Conservation (phyloP, 2,113 vertebrate species). For the Macquaria australasica region DNA sequence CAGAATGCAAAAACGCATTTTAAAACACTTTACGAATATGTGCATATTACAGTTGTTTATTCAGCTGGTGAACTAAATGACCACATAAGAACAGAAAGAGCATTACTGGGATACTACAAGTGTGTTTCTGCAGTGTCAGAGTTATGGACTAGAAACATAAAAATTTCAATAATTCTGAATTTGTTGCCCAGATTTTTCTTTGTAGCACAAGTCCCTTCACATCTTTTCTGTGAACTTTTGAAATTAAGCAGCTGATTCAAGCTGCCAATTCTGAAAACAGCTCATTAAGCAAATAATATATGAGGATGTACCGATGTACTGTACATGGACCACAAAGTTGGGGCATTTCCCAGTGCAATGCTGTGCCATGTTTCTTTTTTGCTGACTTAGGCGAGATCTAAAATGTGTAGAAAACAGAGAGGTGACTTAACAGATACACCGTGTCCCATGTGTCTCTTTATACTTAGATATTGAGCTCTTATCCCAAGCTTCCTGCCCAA, state of each 20-base stretch:
- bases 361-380: slow-evolving; percentile 11
- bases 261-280: not conserved
- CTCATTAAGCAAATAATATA: slow-evolving; percentile 5
- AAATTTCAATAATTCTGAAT: not conserved
- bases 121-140: not conserved
- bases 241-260: slow-evolving; percentile 5
- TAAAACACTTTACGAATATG: not conserved
- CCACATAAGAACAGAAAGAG: slow-evolving; percentile 2
- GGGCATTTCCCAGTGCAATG: not conserved
- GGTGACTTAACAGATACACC: slow-evolving; percentile 46
- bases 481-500: slow-evolving; percentile 57
- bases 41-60: slow-evolving; percentile 25
- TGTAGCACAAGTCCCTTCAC: not conserved
- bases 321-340: not conserved
- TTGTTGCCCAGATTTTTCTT: not conserved
- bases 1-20: not conserved
- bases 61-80: slow-evolving; percentile 30
- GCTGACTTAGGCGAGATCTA: slow-evolving; percentile 41
- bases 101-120: not conserved
- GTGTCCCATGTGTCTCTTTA: slow-evolving; percentile 63
- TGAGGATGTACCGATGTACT: not conserved
- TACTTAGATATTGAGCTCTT: slow-evolving; percentile 74
- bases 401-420: slow-evolving; percentile 48
- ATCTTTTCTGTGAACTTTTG: not conserved
- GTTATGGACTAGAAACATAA: not conserved